phyloP scores from a whole-genome alignment of 2,113 vertebrate species.

The Myiozetetes cayanensis region DNA sequence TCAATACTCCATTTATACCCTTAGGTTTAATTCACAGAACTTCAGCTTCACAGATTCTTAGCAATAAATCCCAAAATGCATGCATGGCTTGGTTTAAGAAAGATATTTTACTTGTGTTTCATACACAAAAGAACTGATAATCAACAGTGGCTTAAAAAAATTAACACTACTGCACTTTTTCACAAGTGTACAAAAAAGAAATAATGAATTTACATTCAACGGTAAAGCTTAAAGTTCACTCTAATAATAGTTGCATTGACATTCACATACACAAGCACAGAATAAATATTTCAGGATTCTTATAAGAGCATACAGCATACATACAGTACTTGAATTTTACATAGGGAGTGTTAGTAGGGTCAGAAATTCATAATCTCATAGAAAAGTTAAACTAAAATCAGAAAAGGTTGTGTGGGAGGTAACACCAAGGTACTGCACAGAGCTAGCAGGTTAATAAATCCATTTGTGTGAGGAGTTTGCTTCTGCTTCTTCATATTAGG shows the following conservation, averaged over 20 bases:
- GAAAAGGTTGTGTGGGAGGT: slow-evolving; percentile 64
- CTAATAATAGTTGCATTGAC: slow-evolving; percentile 82
- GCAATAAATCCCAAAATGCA: slow-evolving; percentile 78
- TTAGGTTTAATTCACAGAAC: slow-evolving; percentile 47
- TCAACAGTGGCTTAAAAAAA: slow-evolving; percentile 77
- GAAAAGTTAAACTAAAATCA: slow-evolving; percentile 76
- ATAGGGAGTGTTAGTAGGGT: slow-evolving; percentile 75
- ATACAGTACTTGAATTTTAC: slow-evolving; percentile 81
- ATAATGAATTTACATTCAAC: slow-evolving; percentile 83
- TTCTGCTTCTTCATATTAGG: slow-evolving; percentile 66
- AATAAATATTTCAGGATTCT: slow-evolving; percentile 81
- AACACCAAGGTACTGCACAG: slow-evolving; percentile 75
- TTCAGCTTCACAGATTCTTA: slow-evolving; percentile 60
- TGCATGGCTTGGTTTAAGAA: slow-evolving; percentile 81
- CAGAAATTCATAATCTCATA: slow-evolving; percentile 73
- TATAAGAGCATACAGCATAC: slow-evolving; percentile 85
- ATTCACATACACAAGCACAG: slow-evolving; percentile 87
- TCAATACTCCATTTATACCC: slow-evolving; percentile 42
- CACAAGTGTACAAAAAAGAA: slow-evolving; percentile 84
- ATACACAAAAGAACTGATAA: slow-evolving; percentile 78
- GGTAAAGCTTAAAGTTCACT: slow-evolving; percentile 82
- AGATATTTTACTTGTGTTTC: slow-evolving; percentile 84
- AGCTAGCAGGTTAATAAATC: slow-evolving; percentile 70
- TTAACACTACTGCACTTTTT: slow-evolving; percentile 81
- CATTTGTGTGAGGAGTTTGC: slow-evolving; percentile 70